Conservation (phyloP, 23 tunicate genomes). For the Halocynthia roretzi region DNA sequence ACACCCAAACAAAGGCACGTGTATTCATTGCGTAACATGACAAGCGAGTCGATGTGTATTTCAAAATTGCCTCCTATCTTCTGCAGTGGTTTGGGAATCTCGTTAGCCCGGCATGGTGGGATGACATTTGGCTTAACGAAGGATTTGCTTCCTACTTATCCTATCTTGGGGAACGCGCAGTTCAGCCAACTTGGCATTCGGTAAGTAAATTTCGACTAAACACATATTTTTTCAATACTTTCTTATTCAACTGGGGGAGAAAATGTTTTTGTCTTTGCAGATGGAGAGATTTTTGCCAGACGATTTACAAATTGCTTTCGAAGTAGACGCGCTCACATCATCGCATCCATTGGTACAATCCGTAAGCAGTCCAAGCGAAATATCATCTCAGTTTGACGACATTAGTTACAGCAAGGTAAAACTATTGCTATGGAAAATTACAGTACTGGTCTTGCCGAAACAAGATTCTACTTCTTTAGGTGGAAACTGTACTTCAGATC, state of each 20-base stretch:
- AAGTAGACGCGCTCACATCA: neutral
- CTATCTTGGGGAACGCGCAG: slow-evolving; percentile 12
- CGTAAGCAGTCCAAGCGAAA: neutral
- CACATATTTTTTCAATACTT: neutral
- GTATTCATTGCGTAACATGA: too few relatives aligned
- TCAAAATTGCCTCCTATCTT: neutral
- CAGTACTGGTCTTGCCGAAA: neutral
- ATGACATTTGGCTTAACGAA: slow-evolving; percentile 79
- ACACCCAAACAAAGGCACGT: too few relatives aligned
- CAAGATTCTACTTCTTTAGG: neutral
- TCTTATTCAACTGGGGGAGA: neutral
- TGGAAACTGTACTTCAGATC: too few relatives aligned
- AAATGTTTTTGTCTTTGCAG: neutral
- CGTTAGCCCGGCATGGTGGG: slow-evolving; percentile 78
- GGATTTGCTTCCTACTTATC: slow-evolving; percentile 34
- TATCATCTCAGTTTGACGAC: slow-evolving; percentile 1
- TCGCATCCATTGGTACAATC: slow-evolving; percentile 1
- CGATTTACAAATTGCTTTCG: neutral
- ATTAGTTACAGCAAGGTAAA: slow-evolving; percentile 1
- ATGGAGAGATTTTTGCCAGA: neutral
- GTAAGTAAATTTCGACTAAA: slow-evolving; percentile 8
- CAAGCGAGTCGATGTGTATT: neutral
- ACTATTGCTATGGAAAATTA: neutral
- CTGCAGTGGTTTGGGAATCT: slow-evolving; percentile 70
- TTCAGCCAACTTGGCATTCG: slow-evolving; percentile 27